Conservation (phyloP, 1,140 invertebrate genomes). For the Hirudo medicinalis region DNA sequence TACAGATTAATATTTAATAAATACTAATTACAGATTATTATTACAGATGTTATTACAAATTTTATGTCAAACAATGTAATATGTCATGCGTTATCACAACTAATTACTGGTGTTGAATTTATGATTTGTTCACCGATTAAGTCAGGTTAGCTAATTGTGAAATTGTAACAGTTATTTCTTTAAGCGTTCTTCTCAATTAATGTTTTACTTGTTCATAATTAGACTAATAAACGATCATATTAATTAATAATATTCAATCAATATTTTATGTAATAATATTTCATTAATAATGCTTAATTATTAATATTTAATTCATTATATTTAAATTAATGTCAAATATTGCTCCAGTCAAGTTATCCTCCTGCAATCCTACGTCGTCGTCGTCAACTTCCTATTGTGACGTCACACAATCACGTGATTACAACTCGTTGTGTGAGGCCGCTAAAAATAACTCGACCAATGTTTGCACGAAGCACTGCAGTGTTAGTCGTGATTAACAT, state of each 20-base stretch:
- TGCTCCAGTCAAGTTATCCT: neutral
- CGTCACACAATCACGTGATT: conserved; percentile 8
- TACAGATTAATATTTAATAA: too few species aligned
- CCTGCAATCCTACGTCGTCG: neutral
- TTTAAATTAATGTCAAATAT: neutral
- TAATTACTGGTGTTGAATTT: too few species aligned
- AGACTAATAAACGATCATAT: neutral
- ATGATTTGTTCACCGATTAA: too few species aligned
- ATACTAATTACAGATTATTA: too few species aligned
- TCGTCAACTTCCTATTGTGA: neutral
- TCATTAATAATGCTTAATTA: too few species aligned
- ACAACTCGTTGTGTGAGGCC: conserved; percentile 2
- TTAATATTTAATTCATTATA: neutral
- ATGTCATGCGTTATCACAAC: too few species aligned
- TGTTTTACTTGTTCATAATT: neutral
- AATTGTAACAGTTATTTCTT: neutral
- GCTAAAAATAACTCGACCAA: neutral
- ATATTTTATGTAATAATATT: too few species aligned
- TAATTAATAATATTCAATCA: too few species aligned
- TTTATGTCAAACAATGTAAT: too few species aligned
- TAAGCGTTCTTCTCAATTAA: neutral
- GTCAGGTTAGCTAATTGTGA: too few species aligned
- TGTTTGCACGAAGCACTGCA: neutral
- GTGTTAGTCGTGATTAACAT: neutral
- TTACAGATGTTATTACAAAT: too few species aligned